Evolutionary conservation across 1,140 invertebrate genomes (phyloP).

Genomic region (Asbolus verrucosus): DNA sequence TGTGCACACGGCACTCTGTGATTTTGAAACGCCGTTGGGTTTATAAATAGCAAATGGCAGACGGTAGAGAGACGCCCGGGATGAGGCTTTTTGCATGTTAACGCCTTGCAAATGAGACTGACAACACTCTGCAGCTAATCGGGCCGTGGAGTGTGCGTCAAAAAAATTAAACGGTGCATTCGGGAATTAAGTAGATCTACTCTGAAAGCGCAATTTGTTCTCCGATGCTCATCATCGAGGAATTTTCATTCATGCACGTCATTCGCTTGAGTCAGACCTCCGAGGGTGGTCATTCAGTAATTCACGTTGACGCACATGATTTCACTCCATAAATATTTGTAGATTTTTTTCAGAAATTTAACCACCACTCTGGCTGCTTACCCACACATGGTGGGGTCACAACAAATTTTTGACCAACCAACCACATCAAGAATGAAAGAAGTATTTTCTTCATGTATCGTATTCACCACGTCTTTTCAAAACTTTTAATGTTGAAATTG

Average conservation of each 20-base stretch:
- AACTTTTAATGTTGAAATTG: too few species aligned
- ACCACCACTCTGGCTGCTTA: too few species aligned
- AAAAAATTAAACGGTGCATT: neutral
- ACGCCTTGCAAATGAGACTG: constrained; percentile 22
- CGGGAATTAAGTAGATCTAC: neutral
- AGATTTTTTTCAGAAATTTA: too few species aligned
- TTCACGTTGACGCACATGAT: too few species aligned
- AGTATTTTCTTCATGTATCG: too few species aligned
- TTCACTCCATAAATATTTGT: too few species aligned
- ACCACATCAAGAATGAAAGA: too few species aligned
- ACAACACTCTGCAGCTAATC: neutral
- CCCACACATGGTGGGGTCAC: too few species aligned
- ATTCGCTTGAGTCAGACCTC: neutral
- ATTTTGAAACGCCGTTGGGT: constrained; percentile 18
- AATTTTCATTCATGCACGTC: neutral
- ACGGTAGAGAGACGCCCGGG: constrained; percentile 27
- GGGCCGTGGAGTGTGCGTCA: neutral
- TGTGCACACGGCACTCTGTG: constrained; percentile 24
- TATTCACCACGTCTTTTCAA: too few species aligned
- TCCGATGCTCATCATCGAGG: neutral
- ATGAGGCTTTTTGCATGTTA: constrained; percentile 28
- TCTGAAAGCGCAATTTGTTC: neutral
- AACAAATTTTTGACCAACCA: too few species aligned
- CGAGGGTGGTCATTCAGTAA: too few species aligned
- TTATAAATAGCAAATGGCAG: constrained; percentile 35